Evolutionary conservation across 1,140 invertebrate genomes (phyloP), one percentile per base, ranked within the genome.

Genomic region (Temnothorax nylanderi): DNA sequence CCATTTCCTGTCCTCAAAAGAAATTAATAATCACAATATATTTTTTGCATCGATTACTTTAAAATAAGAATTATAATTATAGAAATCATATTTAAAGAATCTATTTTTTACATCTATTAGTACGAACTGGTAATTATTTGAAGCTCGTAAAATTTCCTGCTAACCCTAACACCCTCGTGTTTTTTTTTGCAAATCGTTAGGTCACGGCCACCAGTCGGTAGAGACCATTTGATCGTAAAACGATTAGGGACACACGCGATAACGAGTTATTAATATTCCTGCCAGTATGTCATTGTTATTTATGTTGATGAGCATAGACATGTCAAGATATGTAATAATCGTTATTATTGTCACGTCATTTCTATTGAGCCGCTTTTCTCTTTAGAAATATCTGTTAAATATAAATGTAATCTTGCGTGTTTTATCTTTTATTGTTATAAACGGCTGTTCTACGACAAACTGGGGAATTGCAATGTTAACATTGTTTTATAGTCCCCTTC

Each of bases 311-410:
- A 76, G 3, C 26, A 76, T 16, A 6, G 37, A 76, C 3, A 21
- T 10, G 8, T 76, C 34, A 76, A 76, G 21, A 41, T 41, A 13
- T 21, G 34, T 21, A 62, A 64, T 49, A 51, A 44, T 58, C 16
- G 11, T 78, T 78, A 67, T 67, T 26, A 41, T 18, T 78, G 3
- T n/a, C 58, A 65, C 8, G 26, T 75, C n/a, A 56, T 21, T 13
- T 77, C 56, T 41, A 21, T 51, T 21, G 32, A 65, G 13, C 11
- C 2, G 13, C 21, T 47, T 54, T 2, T 54, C 2, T 51, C 44
- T 65, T 65, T 67, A 67, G 44, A 54, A 21, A 18, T 21, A 41
- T 51, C 10, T 44, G 32, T 34, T 60, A 76, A 58, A 32, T 32
- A 77, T 60, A 41, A 77, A 41, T 3, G 18, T 3, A 41, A 41